These are phyloP conservation scores for Teleopsis dalmanni DNA, from an alignment of 1,140 invertebrate genomes.

Conservation along the genomic window DNA sequence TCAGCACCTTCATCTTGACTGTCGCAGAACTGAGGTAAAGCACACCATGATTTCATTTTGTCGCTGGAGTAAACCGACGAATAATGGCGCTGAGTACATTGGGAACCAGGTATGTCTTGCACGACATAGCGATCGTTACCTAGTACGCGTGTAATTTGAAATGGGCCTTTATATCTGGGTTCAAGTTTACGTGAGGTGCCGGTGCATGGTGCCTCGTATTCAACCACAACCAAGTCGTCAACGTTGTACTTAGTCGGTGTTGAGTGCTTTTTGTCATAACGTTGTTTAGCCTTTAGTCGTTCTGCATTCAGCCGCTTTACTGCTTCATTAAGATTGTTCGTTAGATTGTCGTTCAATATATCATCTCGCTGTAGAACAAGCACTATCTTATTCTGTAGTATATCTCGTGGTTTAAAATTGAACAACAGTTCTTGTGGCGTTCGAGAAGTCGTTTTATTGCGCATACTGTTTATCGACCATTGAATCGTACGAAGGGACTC, in stretches of 20 bases:
- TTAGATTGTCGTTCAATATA: background rate
- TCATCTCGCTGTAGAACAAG: background rate
- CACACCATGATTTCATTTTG: too few relatives aligned
- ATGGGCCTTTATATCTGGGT: slow-evolving; percentile 8
- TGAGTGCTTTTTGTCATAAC: slow-evolving; percentile 10
- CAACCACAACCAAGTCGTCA: slow-evolving; percentile 7
- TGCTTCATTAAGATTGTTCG: background rate
- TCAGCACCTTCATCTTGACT: too few relatives aligned
- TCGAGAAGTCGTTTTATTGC: background rate
- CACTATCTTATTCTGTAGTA: slow-evolving; percentile 7
- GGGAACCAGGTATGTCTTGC: too few relatives aligned
- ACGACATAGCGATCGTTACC: too few relatives aligned
- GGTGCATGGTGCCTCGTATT: slow-evolving; percentile 9
- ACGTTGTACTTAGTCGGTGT: slow-evolving; percentile 7
- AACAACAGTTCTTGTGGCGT: slow-evolving; percentile 8
- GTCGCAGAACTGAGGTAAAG: too few relatives aligned
- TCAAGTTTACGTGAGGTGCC: slow-evolving; percentile 13
- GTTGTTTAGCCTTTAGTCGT: slow-evolving; percentile 6
- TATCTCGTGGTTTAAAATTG: slow-evolving; percentile 10
- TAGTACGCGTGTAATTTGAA: too few relatives aligned
- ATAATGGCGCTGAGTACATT: too few relatives aligned
- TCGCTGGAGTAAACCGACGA: too few relatives aligned
- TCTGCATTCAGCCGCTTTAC: slow-evolving; percentile 3
- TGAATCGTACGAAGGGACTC: background rate
- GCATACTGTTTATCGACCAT: slow-evolving; percentile 5